phyloP scores from a whole-genome alignment of 2,797 vertebrate species.

The Acipenser transmontanus region DNA sequence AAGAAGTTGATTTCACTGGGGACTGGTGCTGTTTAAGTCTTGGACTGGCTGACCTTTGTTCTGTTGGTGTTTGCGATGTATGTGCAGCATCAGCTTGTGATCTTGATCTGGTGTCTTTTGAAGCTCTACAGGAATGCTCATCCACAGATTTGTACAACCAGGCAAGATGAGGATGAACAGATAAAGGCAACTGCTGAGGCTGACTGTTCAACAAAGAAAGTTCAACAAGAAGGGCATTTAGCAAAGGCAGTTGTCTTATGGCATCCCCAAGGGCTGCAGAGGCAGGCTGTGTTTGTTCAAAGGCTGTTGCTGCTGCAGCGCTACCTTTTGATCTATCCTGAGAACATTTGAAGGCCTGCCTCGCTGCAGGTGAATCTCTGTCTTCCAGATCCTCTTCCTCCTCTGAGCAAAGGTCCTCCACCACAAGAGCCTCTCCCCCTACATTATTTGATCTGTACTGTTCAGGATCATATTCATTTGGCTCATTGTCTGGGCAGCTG shows the following conservation, averaged over 20 bases:
- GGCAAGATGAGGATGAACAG: constrained; percentile 52
- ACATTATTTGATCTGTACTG: constrained; percentile 22
- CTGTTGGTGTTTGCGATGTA: constrained; percentile 13
- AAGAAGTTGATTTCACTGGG: constrained; percentile 10
- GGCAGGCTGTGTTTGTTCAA: constrained; percentile 6
- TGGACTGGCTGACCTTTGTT: constrained; percentile 12
- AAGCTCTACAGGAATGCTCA: background rate
- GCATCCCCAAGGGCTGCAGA: constrained; percentile 34
- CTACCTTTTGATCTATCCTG: background rate
- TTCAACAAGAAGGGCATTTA: constrained; percentile 78
- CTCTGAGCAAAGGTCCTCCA: constrained; percentile 35
- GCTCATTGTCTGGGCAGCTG: constrained; percentile 33
- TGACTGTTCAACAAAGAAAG: constrained; percentile 62
- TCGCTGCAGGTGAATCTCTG: background rate
- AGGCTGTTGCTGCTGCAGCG: constrained; percentile 14
- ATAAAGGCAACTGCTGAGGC: constrained; percentile 30
- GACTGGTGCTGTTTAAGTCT: constrained; percentile 17
- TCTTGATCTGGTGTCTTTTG: constrained; percentile 11
- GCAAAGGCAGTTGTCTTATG: constrained; percentile 66
- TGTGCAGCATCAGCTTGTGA: background rate
- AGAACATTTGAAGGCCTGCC: background rate
- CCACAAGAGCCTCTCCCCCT: constrained; percentile 24
- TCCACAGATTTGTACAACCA: constrained; percentile 47
- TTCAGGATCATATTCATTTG: constrained; percentile 16
- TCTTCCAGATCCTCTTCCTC: constrained; percentile 21